Conservation (phyloP, 2,888 invertebrate species). For the Buathra laborator region DNA sequence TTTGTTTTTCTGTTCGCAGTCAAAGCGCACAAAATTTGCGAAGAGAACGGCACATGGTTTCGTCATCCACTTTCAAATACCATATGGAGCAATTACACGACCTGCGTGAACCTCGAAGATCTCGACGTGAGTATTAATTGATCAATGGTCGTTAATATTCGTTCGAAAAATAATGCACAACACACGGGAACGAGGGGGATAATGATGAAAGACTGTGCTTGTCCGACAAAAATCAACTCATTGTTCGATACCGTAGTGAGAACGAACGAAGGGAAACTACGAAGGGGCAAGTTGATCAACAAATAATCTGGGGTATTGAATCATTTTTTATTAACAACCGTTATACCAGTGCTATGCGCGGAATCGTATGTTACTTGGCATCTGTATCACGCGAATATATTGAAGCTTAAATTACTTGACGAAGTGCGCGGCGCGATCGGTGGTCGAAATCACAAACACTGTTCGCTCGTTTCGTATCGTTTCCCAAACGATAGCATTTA, state of each 20-base stretch:
- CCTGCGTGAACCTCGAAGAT: slow-evolving; percentile 91
- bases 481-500: slow-evolving; percentile 48
- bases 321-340: slow-evolving; percentile 14
- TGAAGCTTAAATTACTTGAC: slow-evolving; percentile 26
- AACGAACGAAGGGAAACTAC: not conserved
- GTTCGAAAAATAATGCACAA: not conserved
- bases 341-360: not conserved
- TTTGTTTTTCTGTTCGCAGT: slow-evolving; percentile 86
- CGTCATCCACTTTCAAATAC: slow-evolving; percentile 91
- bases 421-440: slow-evolving; percentile 32
- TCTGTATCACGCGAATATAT: not conserved
- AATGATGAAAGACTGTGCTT: not conserved
- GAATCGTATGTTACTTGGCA: slow-evolving; percentile 15
- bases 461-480: slow-evolving; percentile 31
- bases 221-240: not conserved
- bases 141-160: not conserved
- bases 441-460: slow-evolving; percentile 6
- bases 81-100: slow-evolving; percentile 96
- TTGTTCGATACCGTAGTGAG: not conserved
- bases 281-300: not conserved
- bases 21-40: slow-evolving; percentile 93
- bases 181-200: not conserved
- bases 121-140: slow-evolving; percentile 87
- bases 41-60: slow-evolving; percentile 93
- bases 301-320: slow-evolving; percentile 6